Conservation (phyloP, 2,797 vertebrate species). For the Acanthurus tractus region DNA sequence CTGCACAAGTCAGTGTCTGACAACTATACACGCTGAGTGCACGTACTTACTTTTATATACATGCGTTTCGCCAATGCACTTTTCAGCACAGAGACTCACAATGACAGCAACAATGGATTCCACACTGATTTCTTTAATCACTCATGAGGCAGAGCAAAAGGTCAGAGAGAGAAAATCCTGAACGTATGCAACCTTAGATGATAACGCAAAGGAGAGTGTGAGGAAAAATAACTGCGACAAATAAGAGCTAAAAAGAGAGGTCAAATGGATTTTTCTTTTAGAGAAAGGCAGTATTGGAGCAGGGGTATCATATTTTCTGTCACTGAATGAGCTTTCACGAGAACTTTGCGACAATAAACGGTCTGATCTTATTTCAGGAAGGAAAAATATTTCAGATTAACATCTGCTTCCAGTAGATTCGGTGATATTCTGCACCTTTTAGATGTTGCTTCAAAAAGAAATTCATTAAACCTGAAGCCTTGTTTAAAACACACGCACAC, state of each 20-base stretch:
- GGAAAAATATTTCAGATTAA: background rate
- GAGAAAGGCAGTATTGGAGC: background rate
- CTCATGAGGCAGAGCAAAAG: constrained; percentile 13
- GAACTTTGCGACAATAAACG: constrained; percentile 1
- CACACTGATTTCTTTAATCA: background rate
- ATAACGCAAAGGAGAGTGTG: background rate
- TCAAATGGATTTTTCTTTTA: constrained; percentile 1
- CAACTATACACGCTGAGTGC: constrained; percentile 21
- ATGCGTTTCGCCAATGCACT: constrained; percentile 43
- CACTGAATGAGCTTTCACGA: constrained; percentile 16
- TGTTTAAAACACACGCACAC: background rate
- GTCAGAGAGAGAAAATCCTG: constrained; percentile 5
- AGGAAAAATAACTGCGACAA: constrained; percentile 5
- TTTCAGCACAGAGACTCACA: constrained; percentile 9
- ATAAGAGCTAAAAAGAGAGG: constrained; percentile 21
- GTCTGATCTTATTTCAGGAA: background rate
- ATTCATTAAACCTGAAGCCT: background rate
- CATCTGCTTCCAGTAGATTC: background rate
- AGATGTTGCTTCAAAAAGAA: background rate
- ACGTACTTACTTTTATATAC: constrained; percentile 55
- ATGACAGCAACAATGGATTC: background rate
- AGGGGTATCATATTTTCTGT: background rate
- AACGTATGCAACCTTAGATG: constrained; percentile 1
- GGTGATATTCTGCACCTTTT: background rate
- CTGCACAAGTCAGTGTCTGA: constrained; percentile 15